These are phyloP conservation scores for Watsonalla cultraria DNA, from an alignment of 2,888 invertebrate species.

Conservation along the genomic window DNA sequence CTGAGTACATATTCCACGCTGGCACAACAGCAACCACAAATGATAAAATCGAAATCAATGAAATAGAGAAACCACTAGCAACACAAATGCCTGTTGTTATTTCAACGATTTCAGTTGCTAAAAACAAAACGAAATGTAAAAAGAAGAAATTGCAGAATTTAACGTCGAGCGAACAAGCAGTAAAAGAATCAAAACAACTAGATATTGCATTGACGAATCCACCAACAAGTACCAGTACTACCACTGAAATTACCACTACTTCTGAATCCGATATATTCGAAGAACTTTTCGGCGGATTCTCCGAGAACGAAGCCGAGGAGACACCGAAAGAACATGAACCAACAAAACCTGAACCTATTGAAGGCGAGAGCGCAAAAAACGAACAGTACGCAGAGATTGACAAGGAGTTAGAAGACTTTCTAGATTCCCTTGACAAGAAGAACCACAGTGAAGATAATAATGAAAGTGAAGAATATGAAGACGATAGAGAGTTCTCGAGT, in stretches of 20 bases:
- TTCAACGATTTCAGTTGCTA: constrained; percentile 31
- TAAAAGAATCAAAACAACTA: constrained; percentile 17
- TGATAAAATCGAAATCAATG: constrained; percentile 24
- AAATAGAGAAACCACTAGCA: constrained; percentile 28
- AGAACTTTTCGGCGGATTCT: constrained; percentile 51
- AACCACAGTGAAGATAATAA: constrained; percentile 22
- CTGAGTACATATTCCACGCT: constrained; percentile 47
- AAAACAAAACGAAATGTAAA: constrained; percentile 65
- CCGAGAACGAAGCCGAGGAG: constrained; percentile 37
- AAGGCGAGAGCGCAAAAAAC: constrained; percentile 43
- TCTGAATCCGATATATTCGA: constrained; percentile 47
- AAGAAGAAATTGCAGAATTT: constrained; percentile 53
- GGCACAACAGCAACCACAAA: constrained; percentile 27
- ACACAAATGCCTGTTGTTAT: constrained; percentile 33
- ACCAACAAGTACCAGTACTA: constrained; percentile 23
- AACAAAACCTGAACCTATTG: constrained; percentile 28
- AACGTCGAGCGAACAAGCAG: constrained; percentile 26
- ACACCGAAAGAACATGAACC: constrained; percentile 16
- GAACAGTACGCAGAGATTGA: constrained; percentile 45
- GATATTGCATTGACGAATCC: constrained; percentile 26
- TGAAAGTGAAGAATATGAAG: constrained; percentile 35
- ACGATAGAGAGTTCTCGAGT: constrained; percentile 23
- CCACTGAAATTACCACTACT: constrained; percentile 31
- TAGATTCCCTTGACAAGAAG: constrained; percentile 43
- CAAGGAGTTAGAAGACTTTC: constrained; percentile 56